Base-by-base conservation (phyloP, 1,140 invertebrate species). In the Drosophila subobscura region DNA sequence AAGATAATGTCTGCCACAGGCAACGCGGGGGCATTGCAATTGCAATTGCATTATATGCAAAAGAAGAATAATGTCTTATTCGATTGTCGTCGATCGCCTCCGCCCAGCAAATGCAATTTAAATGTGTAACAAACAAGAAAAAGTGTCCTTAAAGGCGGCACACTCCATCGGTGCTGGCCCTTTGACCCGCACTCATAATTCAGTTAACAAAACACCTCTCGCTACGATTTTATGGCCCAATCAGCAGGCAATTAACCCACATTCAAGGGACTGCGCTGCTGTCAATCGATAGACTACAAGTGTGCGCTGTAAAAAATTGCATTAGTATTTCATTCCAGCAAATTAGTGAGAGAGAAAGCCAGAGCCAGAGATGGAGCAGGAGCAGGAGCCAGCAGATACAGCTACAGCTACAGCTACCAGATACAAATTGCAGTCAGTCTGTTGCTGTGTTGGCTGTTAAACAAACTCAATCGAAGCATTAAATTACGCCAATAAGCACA, bases 381-480 rank as follows among this genome's bases (percentile, higher is more conserved):
- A 20, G 16, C 16, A 20, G 16, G 20, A 22, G 16, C 20, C 23
- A 54, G 25, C 47, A 63, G 49, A 54, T 53, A 42, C 25, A 74
- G 47, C 27, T 16, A 61, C 37, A 57, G n/a, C 47, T n/a, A 37
- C 23, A 65, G 27, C 7, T 47, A 22, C 49, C 42, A 47, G 33
- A 47, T 52, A 49, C 59, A 61, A 56, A 70, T 55, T 46, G 49
- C 29, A 37, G 33, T 12, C 33, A 37, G 10, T 37, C 33, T 37
- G 51, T 76, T 67, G 64, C 64, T 79, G 60, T 20, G 16, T 60
- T 79, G 59, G 72, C 53, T 65, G 79, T 76, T 83, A 57, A 84
- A 73, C 65, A 84, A 84, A 76, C 79, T 84, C 79, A 84, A 84
- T 79, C 66, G 66, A 79, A 67, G 79, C 79, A 84, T 84, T 84